These are phyloP conservation scores for Bruchidius siliquastri DNA, from an alignment of 2,888 invertebrate species.

Conservation along the genomic window DNA sequence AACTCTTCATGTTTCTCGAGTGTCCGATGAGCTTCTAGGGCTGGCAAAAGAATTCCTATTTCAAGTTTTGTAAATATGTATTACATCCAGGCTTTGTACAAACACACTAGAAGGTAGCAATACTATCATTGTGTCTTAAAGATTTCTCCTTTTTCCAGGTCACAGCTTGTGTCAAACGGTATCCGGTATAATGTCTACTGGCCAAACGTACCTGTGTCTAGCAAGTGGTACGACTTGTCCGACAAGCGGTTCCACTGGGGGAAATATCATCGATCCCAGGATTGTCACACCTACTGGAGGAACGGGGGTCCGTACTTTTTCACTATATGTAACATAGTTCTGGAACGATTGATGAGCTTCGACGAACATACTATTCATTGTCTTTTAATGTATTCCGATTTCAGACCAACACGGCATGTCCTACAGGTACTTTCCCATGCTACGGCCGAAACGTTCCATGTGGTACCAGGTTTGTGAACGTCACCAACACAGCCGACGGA, in stretches of 20 bases:
- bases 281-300: neutral
- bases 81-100: too few species aligned
- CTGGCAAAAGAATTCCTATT: too few species aligned
- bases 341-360: too few species aligned
- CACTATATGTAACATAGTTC: too few species aligned
- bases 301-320: neutral
- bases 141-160: neutral
- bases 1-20: too few species aligned
- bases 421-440: slow-evolving; percentile 34
- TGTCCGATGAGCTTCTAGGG: too few species aligned
- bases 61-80: too few species aligned
- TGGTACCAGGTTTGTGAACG: slow-evolving; percentile 43
- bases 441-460: slow-evolving; percentile 39
- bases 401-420: slow-evolving; percentile 21
- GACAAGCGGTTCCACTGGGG: neutral
- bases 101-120: too few species aligned
- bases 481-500: slow-evolving; percentile 46
- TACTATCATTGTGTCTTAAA: too few species aligned
- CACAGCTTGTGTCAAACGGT: neutral
- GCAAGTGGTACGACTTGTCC: neutral
- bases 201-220: slow-evolving; percentile 1
- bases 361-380: too few species aligned
- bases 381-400: neutral
- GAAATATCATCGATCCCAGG: neutral
- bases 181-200: neutral